Base-by-base conservation (phyloP, 2,888 invertebrate genomes). In the Tiphia femorata region DNA sequence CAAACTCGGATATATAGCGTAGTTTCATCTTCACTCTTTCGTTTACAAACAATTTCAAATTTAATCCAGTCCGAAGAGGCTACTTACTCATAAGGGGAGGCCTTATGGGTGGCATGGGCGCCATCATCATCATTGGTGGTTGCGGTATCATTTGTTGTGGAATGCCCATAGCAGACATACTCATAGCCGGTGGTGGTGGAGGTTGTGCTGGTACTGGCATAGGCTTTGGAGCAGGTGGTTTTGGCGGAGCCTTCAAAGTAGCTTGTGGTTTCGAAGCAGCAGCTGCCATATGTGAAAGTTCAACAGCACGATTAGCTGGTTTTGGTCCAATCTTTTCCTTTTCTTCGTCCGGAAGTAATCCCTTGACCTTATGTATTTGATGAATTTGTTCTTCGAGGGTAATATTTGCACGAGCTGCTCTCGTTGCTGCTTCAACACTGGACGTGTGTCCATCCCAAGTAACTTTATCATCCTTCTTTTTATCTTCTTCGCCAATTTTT, bases 381-480 rank as follows among this genome's bases (percentile, higher is more conserved):
- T 96, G 96, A 72, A 98, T 98, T 85, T 97, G 97, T 76, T 98
- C 97, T 80, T 97, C 97, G 23, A 98, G 88, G 1, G 97, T 96
- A 76, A 98, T 96, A 81, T 97, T 96, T 0, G 97, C 97, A 30
- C 97, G 86, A 0, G 97, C 97, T 5, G 97, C 96, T 46, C 97
- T 86, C 0, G 97, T 95, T 3, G 97, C 96, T 1, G 97, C 96
- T 84, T 98, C 98, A 72, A 98, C 96, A 74, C 96, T 96, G 14
- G 95, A 95, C 0, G 97, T 96, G 84, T 98, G 97, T 0, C 98
- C 98, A 85, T 98, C 98, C 98, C 98, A 98, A 46, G 97, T 97
- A 12, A 96, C 95, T 73, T 94, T 90, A 80, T 96, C 96, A 76
- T 95, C 95, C 70, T 95, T 92, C 67, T 89, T 88, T 84, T 94